Base-by-base conservation (phyloP, 2,888 invertebrate genomes). In the Xestia xanthographa region DNA sequence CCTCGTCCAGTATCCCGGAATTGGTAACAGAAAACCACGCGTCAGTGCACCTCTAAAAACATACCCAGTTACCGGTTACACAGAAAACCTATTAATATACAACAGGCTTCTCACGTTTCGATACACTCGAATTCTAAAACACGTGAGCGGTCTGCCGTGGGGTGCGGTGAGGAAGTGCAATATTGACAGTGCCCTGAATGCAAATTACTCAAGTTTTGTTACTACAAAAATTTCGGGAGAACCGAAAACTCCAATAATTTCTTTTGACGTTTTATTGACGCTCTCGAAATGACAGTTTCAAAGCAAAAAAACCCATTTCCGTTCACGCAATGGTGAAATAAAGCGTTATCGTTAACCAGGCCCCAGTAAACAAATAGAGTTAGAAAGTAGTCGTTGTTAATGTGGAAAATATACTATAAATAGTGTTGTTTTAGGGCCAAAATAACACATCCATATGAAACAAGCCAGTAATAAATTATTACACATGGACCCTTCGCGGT, bases 391-490 rank as follows among this genome's bases (percentile, higher is more conserved):
- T n/a, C 65, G 12, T 79, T 63, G 38, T 82, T 82, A 77, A 76
- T 79, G 66, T 76, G 34, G 69, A 66, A 86, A 82, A 79, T 79
- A 73, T 75, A 74, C 88, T 85, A 89, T 90, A 91, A 90, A 90
- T 91, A 90, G 82, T 87, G 81, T 83, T 85, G 86, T 87, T 88
- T 88, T 80, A 87, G 83, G 83, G 82, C 80, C 83, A 76, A 86
- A 85, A 83, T 89, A 87, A 87, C 87, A 90, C 85, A 87, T 90
- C 85, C 83, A 87, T 85, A 88, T 86, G 88, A 91, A 91, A 85
- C 89, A 88, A 91, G 90, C 87, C 87, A 87, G 92, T 93, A 93
- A 95, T 95, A 95, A 95, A 95, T 95, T 94, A 95, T 95, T 94
- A 92, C 92, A 91, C 91, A 91, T 91, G 92, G 91, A 93, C 94